Evolutionary conservation across 2,888 invertebrate genomes (phyloP), one percentile per base, ranked within the genome.

Genomic region (Phyllotreta striolata): DNA sequence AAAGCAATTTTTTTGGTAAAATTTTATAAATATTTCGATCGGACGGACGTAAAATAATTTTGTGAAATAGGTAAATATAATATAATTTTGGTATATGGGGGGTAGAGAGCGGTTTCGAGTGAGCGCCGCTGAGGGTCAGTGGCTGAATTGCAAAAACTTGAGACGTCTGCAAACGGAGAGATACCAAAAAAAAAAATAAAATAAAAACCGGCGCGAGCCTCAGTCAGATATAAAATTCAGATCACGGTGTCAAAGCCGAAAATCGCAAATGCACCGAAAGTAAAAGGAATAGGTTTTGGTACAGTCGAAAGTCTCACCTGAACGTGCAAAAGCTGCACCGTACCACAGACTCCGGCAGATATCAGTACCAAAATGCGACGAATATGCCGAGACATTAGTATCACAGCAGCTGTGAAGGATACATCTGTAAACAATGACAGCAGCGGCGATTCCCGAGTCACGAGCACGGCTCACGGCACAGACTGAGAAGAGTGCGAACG

Each of bases 381-480:
- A 54, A 57, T 39, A 62, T 44, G 52, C 46, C 66, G 56, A 64
- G 62, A 63, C 65, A 65, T 62, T 58, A 60, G 64, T 56, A 66
- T 64, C 62, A 60, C 62, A 64, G 51, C 61, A 66, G 52, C 52
- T 62, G 64, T 64, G 46, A 54, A 64, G 60, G 56, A 62, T 58
- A 67, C 65, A 67, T 66, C 66, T 63, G 65, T 66, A 66, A 69
- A 69, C 66, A 69, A 67, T 63, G 56, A 24, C 24, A 24, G 62
- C 66, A 65, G 55, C 57, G 63, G 59, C 41, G 64, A 52, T 55
- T 24, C 57, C 38, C 52, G 61, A 66, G 62, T 57, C 60, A 63
- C 61, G 52, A 56, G 24, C 47, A 49, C 52, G 52, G 38, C 38
- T 52, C 52, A 62, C 64, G 67, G 60, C 63, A 62, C 67, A 55